Evolutionary conservation across 2,888 invertebrate species (phyloP).

Genomic region (Microchrysa polita): DNA sequence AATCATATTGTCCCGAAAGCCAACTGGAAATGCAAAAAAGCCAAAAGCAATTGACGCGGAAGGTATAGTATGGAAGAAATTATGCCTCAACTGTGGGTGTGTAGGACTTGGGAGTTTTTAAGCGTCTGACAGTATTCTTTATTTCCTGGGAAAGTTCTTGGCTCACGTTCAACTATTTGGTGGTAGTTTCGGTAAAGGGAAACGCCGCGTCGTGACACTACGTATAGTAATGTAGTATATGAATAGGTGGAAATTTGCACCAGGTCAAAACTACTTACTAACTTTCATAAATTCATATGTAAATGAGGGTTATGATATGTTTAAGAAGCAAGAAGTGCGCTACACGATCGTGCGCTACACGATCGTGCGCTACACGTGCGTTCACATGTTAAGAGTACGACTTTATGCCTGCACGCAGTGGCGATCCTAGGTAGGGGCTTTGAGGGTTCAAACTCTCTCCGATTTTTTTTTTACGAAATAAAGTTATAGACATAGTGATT

Average conservation of each 20-base stretch:
- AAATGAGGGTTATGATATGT: no score
- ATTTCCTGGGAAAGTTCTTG: conserved; percentile 6
- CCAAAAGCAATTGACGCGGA: conserved; percentile 21
- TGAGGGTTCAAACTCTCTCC: no score
- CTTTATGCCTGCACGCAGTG: no score
- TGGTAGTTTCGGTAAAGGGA: not conserved
- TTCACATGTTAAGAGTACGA: no score
- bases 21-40: not conserved
- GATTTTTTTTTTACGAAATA: no score
- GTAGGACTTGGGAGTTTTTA: not conserved
- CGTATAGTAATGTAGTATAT: conserved; percentile 9
- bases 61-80: conserved; percentile 2
- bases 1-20: conserved; percentile 15
- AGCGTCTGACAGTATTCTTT: conserved; percentile 13
- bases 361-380: no score
- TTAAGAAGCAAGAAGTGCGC: no score
- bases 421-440: no score
- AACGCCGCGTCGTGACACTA: no score
- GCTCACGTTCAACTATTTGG: not conserved
- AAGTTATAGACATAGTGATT: no score
- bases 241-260: conserved; percentile 15
- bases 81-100: not conserved
- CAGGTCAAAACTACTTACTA: conserved; percentile 22
- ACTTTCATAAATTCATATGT: conserved; percentile 46
- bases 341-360: no score